These are phyloP conservation scores for Eupsittula cactorum DNA, from an alignment of 2,113 vertebrate genomes.

Conservation along the genomic window DNA sequence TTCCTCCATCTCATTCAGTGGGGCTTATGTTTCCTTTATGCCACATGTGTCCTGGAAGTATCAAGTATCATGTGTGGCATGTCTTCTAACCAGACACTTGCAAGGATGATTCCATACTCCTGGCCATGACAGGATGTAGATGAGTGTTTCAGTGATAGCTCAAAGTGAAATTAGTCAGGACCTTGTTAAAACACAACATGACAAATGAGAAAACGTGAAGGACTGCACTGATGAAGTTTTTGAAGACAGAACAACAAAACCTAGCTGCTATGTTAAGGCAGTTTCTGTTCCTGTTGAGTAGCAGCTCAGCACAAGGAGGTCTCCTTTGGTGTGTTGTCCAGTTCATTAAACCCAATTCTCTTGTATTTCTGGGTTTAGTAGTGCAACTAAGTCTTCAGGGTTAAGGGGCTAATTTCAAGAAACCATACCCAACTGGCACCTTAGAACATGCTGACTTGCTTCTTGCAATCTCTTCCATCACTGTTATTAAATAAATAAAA, in stretches of 20 bases:
- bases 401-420: conserved; percentile 30
- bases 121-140: not conserved
- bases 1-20: not conserved
- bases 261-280: conserved; percentile 65
- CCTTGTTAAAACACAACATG: not conserved
- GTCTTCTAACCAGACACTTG: not conserved
- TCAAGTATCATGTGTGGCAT: not conserved
- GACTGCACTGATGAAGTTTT: not conserved
- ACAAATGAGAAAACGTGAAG: not conserved
- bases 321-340: conserved; percentile 62
- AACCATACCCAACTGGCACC: not conserved
- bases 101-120: not conserved
- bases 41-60: not conserved
- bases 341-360: conserved; percentile 50
- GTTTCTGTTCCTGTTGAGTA: conserved; percentile 57
- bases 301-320: conserved; percentile 64
- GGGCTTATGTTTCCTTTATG: not conserved
- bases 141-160: not conserved
- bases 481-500: not conserved
- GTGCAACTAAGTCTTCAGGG: conserved; percentile 57
- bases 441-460: not conserved
- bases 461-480: not conserved
- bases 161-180: not conserved
- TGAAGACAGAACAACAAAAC: conserved; percentile 9
- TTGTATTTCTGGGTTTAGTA: conserved; percentile 52